Evolutionary conservation across 2,113 vertebrate species (phyloP), one percentile per base, ranked within the genome.

Genomic region (Atherinomorus stipes): DNA sequence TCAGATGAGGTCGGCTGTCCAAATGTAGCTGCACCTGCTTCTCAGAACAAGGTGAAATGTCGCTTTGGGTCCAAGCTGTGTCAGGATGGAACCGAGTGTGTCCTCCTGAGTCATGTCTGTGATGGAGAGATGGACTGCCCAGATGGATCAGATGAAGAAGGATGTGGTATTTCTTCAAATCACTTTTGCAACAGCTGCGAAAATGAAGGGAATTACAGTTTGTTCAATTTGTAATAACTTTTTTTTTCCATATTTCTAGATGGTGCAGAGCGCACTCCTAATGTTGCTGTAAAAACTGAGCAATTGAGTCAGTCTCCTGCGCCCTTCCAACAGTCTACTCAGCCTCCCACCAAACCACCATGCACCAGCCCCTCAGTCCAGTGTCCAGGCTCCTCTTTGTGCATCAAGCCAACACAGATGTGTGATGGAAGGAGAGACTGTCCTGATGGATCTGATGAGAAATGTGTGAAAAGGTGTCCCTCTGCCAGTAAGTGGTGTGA

Each of bases 391-490:
- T 87, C 92, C 0, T 92, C 92, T 22, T 74, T 86, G 44, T 97
- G 96, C 0, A 80, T 97, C 47, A 80, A 90, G 25, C 86, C 68
- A 2, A 89, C 85, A 16, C 93, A 93, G 23, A 22, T 95, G 52
- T 97, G 96, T 26, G 89, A 97, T 1, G 94, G 95, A 1, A 88
- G 74, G 11, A 82, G 66, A 11, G 96, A 97, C 87, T 97, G 96
- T 52, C 81, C 80, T 0, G 96, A 96, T 71, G 95, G 95, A 7
- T 96, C 92, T 3, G 95, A 98, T 70, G 96, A 98, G 73, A 83
- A 90, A 0, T 97, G 95, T 0, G 19, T 89, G 25, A 82, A 65
- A 45, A 79, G 75, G 63, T 98, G 96, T 28, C 85, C 80, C 13
- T 84, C 74, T 1, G 83, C 84, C 85, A 91, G 96, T 96, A 89